These are phyloP conservation scores for Scaptomyza graminum DNA, from an alignment of 1,140 invertebrate genomes.

Conservation along the genomic window DNA sequence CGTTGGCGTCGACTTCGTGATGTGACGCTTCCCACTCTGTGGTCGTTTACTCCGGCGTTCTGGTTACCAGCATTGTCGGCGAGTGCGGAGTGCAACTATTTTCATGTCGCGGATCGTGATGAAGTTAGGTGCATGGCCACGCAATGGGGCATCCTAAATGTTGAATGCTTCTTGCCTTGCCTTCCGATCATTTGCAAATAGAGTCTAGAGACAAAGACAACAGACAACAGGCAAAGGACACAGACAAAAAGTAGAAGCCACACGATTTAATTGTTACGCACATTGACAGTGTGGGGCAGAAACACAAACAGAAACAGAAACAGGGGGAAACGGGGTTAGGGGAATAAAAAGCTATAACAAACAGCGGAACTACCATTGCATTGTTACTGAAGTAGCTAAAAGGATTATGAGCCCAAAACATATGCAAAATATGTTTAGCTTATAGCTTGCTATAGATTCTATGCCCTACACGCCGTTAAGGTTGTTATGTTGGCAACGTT, in stretches of 20 bases:
- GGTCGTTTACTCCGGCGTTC: constrained; percentile 24
- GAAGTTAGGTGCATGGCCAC: constrained; percentile 77
- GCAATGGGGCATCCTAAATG: constrained; percentile 63
- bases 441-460: background rate
- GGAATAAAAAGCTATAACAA: background rate
- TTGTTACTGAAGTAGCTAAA: constrained; percentile 19
- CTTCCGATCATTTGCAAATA: constrained; percentile 66
- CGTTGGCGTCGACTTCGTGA: constrained; percentile 77
- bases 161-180: constrained; percentile 1
- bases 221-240: background rate
- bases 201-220: constrained; percentile 1
- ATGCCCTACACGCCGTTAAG: constrained; percentile 17
- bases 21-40: constrained; percentile 75
- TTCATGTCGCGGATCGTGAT: constrained; percentile 81
- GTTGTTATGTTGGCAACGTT: constrained; percentile 31
- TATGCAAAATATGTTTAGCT: constrained; percentile 40
- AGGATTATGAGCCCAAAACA: constrained; percentile 41
- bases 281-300: constrained; percentile 60
- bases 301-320: background rate
- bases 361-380: constrained; percentile 28
- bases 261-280: constrained; percentile 83
- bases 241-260: constrained; percentile 58
- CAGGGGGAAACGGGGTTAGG: background rate
- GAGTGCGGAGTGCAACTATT: constrained; percentile 70
- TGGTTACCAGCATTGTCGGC: constrained; percentile 6